Percentiles rank a stretch among this genome's conserved stretches.
Evolutionary conservation across 2,113 vertebrate genomes (phyloP).

Genomic region (Nerophis ophidion): DNA sequence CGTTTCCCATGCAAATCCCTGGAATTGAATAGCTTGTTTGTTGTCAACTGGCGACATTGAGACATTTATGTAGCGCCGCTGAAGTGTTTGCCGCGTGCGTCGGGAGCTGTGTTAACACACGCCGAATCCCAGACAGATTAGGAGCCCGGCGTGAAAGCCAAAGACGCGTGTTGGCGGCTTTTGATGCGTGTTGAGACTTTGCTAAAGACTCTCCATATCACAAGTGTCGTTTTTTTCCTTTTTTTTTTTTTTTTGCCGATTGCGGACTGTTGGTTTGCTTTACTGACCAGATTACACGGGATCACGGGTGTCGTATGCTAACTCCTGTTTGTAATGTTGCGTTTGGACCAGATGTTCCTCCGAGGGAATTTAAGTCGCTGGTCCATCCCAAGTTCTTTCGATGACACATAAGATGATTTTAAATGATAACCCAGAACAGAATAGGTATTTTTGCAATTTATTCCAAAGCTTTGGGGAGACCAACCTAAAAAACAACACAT

Average conservation of each 20-base stretch:
- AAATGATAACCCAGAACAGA: too few species aligned
- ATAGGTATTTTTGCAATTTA: too few species aligned
- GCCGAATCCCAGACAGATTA: constrained; percentile 72
- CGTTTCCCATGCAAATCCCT: constrained; percentile 74
- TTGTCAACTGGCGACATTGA: constrained; percentile 67
- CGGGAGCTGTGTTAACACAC: constrained; percentile 70
- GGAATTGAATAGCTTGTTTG: constrained; percentile 71
- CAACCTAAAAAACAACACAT: too few species aligned
- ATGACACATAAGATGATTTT: too few species aligned
- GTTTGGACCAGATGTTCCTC: too few species aligned
- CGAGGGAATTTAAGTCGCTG: too few species aligned
- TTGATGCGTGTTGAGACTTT: constrained; percentile 16
- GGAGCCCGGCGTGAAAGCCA: constrained; percentile 55
- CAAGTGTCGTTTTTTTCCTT: not conserved
- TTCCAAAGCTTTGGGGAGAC: too few species aligned
- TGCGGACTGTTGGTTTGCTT: not conserved
- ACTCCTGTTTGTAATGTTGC: not conserved
- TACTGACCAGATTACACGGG: not conserved
- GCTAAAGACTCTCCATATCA: not conserved
- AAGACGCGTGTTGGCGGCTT: constrained; percentile 55
- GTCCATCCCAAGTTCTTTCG: too few species aligned
- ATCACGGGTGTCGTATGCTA: not conserved
- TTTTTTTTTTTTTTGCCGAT: not conserved
- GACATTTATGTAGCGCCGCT: constrained; percentile 69
- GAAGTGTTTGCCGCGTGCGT: constrained; percentile 64